phyloP scores from a whole-genome alignment of 1,140 invertebrate genomes.

The Tribolium castaneum region DNA sequence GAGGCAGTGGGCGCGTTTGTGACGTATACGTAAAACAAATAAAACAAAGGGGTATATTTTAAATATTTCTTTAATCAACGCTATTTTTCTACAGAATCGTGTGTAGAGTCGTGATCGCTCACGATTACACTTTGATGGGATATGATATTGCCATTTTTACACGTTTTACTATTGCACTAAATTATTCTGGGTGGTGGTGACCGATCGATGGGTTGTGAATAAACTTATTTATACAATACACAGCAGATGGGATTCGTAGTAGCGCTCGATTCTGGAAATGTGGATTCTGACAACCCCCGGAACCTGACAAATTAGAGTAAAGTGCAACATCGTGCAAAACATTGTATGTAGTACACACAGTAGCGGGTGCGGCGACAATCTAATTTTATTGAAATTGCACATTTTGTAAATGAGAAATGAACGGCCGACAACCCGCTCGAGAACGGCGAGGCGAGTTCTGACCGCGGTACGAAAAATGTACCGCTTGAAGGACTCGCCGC shows the following conservation, averaged over 20 bases:
- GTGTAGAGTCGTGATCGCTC: slow-evolving; percentile 57
- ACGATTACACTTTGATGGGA: slow-evolving; percentile 59
- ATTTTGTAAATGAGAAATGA: slow-evolving; percentile 39
- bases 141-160: slow-evolving; percentile 64
- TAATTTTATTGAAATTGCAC: slow-evolving; percentile 48
- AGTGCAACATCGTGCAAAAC: slow-evolving; percentile 52
- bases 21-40: not conserved
- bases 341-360: slow-evolving; percentile 47
- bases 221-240: slow-evolving; percentile 37
- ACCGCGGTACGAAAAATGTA: slow-evolving; percentile 5
- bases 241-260: slow-evolving; percentile 30
- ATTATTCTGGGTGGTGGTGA: slow-evolving; percentile 53
- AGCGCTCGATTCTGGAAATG: slow-evolving; percentile 33
- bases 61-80: slow-evolving; percentile 63
- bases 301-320: slow-evolving; percentile 45
- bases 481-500: slow-evolving; percentile 12
- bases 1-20: too few species aligned
- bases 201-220: slow-evolving; percentile 46
- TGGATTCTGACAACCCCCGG: slow-evolving; percentile 38
- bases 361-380: slow-evolving; percentile 47
- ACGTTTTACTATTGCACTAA: slow-evolving; percentile 62
- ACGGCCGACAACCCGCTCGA: slow-evolving; percentile 31
- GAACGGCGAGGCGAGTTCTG: slow-evolving; percentile 10
- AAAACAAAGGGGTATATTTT: slow-evolving; percentile 50
- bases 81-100: slow-evolving; percentile 61